These are phyloP conservation scores for Harpegnathos saltator DNA, from an alignment of 1,140 invertebrate genomes.

Conservation along the genomic window DNA sequence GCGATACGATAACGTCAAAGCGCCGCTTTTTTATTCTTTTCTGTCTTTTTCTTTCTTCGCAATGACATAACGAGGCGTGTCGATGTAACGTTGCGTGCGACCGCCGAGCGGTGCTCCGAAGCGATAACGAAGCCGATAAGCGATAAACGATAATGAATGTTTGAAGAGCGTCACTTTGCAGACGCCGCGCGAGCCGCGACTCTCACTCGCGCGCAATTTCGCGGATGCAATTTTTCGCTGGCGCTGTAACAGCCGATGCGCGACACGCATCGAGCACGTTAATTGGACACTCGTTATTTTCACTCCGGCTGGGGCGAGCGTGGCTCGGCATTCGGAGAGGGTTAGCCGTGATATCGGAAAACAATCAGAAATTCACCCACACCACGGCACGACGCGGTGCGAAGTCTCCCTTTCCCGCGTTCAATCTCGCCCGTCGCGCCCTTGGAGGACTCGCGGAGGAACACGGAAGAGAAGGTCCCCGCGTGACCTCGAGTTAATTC, in stretches of 20 bases:
- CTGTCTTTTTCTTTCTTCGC: too few relatives aligned
- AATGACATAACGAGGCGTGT: too few relatives aligned
- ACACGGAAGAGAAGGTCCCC: conserved; percentile 13
- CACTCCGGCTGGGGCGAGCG: conserved; percentile 14
- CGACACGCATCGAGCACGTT: conserved; percentile 53
- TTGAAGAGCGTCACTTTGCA: background rate
- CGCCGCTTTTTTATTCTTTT: too few relatives aligned
- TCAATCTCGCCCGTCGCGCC: conserved; percentile 6
- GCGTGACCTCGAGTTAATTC: conserved; percentile 65
- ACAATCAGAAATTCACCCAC: conserved; percentile 73
- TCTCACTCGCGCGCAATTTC: background rate
- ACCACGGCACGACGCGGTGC: background rate
- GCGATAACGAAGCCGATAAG: too few relatives aligned
- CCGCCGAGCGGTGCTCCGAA: too few relatives aligned
- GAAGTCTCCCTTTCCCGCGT: conserved; percentile 12
- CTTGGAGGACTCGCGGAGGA: background rate
- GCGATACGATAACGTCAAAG: too few relatives aligned
- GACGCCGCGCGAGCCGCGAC: background rate
- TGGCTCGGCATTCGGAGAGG: conserved; percentile 47
- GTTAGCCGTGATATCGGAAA: conserved; percentile 75
- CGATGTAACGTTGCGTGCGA: too few relatives aligned
- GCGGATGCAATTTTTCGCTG: background rate
- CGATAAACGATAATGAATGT: too few relatives aligned
- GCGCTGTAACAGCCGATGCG: background rate
- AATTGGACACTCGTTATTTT: conserved; percentile 75